These are phyloP conservation scores for Sandelia bainsii DNA, from an alignment of 2,797 vertebrate genomes.

Conservation along the genomic window DNA sequence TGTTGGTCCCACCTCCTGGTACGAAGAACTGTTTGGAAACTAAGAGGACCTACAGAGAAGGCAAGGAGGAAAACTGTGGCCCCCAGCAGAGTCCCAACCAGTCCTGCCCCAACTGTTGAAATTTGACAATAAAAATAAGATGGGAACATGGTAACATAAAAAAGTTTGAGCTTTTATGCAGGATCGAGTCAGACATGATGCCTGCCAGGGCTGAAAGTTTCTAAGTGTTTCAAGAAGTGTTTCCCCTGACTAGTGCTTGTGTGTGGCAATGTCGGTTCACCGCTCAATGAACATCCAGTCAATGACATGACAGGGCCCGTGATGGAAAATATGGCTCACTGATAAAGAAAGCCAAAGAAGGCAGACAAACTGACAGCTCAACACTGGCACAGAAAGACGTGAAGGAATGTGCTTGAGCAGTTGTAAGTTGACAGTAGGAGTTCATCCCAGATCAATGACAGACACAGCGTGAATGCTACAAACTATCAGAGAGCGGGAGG, in stretches of 20 bases:
- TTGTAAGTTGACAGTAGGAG: slow-evolving; percentile 4
- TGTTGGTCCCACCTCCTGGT: no score
- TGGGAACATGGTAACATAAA: background rate
- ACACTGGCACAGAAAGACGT: slow-evolving; percentile 18
- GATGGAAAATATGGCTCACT: slow-evolving; percentile 11
- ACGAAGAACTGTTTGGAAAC: no score
- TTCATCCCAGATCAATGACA: slow-evolving; percentile 11
- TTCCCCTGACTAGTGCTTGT: slow-evolving; percentile 5
- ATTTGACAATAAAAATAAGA: background rate
- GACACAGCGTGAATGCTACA: background rate
- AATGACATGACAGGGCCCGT: slow-evolving; percentile 7
- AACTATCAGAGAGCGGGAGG: background rate
- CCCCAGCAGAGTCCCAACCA: no score
- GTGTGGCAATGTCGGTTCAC: background rate
- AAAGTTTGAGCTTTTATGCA: background rate
- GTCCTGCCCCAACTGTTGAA: no score
- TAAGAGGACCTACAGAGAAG: no score
- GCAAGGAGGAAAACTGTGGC: no score
- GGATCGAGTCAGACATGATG: background rate
- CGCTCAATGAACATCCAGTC: background rate
- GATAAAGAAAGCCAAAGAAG: slow-evolving; percentile 4
- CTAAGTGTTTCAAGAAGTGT: slow-evolving; percentile 12
- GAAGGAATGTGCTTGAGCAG: slow-evolving; percentile 24
- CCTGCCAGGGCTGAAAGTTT: background rate
- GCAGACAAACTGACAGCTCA: slow-evolving; percentile 3